A percentile compares a stretch with the other conserved stretches of the same genome.
Evolutionary conservation across 2,113 vertebrate genomes (phyloP).

Genomic region (Amphilophus citrinellus): DNA sequence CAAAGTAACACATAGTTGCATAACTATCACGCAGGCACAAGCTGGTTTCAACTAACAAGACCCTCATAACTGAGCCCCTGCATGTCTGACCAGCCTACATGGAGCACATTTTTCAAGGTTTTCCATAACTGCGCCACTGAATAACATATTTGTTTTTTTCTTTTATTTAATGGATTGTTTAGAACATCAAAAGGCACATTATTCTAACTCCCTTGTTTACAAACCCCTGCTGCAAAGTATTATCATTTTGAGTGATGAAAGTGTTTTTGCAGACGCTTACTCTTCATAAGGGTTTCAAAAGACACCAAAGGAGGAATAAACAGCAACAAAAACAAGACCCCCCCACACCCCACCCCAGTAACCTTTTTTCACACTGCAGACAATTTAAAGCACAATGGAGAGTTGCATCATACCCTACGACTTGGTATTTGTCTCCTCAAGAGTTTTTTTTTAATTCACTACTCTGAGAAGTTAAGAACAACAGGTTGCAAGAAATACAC

Average conservation of each 20-base stretch:
- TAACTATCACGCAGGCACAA: slow-evolving; percentile 50
- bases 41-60: slow-evolving; percentile 55
- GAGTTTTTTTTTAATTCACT: slow-evolving; percentile 2
- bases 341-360: neutral
- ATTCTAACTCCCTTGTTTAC: slow-evolving; percentile 50
- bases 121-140: slow-evolving; percentile 46
- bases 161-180: slow-evolving; percentile 71
- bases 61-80: slow-evolving; percentile 49
- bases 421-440: slow-evolving; percentile 18
- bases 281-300: slow-evolving; percentile 52
- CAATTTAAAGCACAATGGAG: slow-evolving; percentile 18
- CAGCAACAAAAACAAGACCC: slow-evolving; percentile 41
- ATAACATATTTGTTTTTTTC: neutral
- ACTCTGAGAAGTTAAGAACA: neutral
- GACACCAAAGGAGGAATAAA: slow-evolving; percentile 61
- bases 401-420: slow-evolving; percentile 7
- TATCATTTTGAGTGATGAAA: slow-evolving; percentile 71
- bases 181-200: slow-evolving; percentile 75
- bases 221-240: slow-evolving; percentile 46
- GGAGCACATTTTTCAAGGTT: slow-evolving; percentile 50
- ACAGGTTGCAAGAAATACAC: neutral
- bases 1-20: slow-evolving; percentile 52
- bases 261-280: slow-evolving; percentile 40
- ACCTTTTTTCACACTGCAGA: slow-evolving; percentile 19
- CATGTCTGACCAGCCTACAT: slow-evolving; percentile 14